Percentiles rank a stretch among this genome's conserved stretches.
Conservation (phyloP, 1,140 invertebrate genomes). For the Meloidogyne exigua region DNA sequence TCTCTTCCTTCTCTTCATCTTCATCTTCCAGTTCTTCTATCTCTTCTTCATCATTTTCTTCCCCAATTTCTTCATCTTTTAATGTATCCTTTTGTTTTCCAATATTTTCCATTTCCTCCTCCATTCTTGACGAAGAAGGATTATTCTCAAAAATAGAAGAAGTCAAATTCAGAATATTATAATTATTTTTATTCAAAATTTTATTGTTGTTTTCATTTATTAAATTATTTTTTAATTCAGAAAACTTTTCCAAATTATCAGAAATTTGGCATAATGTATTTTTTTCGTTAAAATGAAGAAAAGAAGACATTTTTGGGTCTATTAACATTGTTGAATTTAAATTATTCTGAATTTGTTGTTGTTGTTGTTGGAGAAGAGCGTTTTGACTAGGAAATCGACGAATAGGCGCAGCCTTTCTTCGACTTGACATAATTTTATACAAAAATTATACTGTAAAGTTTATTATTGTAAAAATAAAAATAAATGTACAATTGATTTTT, state of each 20-base stretch:
- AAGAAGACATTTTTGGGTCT: neutral
- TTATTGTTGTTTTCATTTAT: neutral
- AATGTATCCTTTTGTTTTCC: neutral
- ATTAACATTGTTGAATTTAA: neutral
- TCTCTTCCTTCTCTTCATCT: neutral
- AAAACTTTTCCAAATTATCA: neutral
- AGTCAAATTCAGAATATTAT: neutral
- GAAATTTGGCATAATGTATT: neutral
- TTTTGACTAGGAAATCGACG: conserved; percentile 4
- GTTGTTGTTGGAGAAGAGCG: neutral
- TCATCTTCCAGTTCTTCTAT: neutral
- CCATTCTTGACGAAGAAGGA: neutral
- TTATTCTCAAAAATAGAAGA: neutral
- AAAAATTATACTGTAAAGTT: neutral
- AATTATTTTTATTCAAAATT: neutral
- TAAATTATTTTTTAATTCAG: neutral
- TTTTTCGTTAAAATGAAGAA: neutral
- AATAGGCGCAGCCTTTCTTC: neutral
- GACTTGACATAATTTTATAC: neutral
- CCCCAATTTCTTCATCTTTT: no score
- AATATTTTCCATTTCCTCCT: neutral
- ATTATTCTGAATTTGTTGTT: neutral
- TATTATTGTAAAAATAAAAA: no score
- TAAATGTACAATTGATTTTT: no score
- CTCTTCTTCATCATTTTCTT: neutral